Conservation (phyloP, 2,113 vertebrate genomes). For the human region DNA sequence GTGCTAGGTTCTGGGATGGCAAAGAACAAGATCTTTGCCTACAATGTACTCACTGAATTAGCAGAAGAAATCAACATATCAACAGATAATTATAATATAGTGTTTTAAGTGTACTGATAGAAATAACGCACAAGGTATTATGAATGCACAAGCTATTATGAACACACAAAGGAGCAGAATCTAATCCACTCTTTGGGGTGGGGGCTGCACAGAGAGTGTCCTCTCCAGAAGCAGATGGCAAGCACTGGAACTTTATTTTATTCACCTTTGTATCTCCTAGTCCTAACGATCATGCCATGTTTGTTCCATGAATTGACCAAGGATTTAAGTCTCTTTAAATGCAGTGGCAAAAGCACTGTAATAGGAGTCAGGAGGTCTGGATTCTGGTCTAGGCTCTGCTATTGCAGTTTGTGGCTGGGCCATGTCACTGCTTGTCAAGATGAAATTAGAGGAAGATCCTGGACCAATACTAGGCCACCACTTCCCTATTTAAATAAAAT, state of each 20-base stretch:
- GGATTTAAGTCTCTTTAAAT: conserved; percentile 33
- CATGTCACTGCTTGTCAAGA: conserved; percentile 35
- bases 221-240: not conserved
- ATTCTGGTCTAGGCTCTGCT: not conserved
- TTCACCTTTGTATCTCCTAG: not conserved
- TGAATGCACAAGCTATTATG: not conserved
- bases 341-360: not conserved
- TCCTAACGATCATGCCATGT: not conserved
- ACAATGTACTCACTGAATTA: not conserved
- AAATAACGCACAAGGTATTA: not conserved
- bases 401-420: not conserved
- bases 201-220: not conserved
- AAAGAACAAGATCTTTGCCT: not conserved
- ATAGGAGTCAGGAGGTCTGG: conserved; percentile 22
- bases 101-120: not conserved
- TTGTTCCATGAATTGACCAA: not conserved
- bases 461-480: not conserved
- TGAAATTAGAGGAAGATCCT: conserved; percentile 30
- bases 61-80: not conserved
- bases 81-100: not conserved
- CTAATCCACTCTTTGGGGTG: not conserved
- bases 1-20: not conserved
- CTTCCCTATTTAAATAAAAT: conserved; percentile 36
- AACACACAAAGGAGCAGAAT: not conserved
- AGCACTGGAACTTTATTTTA: not conserved